Percentiles rank a stretch among this genome's conserved stretches.
These are phyloP conservation scores for Gnatocerus cornutus DNA, from an alignment of 2,888 invertebrate species.

Conservation along the genomic window DNA sequence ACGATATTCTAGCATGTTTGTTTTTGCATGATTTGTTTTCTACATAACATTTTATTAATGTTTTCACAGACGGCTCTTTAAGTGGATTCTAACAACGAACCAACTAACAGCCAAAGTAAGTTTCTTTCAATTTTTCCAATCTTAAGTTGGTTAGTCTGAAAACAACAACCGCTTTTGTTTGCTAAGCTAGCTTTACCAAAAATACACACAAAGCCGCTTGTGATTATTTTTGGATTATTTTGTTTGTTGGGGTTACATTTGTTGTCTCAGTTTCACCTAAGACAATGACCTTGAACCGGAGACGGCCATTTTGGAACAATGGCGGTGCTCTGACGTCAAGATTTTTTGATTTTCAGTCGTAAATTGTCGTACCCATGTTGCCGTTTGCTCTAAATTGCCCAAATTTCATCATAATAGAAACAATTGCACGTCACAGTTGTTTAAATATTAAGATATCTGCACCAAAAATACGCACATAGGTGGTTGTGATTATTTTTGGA, in stretches of 20 bases:
- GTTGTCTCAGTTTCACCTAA: too few species aligned
- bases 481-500: slow-evolving; percentile 21
- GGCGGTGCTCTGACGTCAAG: too few species aligned
- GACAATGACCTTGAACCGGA: too few species aligned
- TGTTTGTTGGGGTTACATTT: too few species aligned
- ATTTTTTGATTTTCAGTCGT: too few species aligned
- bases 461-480: slow-evolving; percentile 5
- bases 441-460: slow-evolving; percentile 26
- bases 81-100: slow-evolving; percentile 45
- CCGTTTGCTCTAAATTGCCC: too few species aligned
- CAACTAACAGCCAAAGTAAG: slow-evolving; percentile 46
- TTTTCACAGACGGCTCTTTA: slow-evolving; percentile 46
- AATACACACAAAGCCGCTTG: slow-evolving; percentile 11
- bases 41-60: slow-evolving; percentile 46
- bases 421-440: too few species aligned
- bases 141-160: not conserved
- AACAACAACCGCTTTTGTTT: slow-evolving; percentile 23
- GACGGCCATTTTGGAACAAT: too few species aligned
- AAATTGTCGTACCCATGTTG: too few species aligned
- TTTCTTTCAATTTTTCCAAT: slow-evolving; percentile 19
- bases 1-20: slow-evolving; percentile 5
- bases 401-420: too few species aligned
- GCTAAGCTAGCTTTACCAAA: slow-evolving; percentile 31
- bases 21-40: slow-evolving; percentile 43
- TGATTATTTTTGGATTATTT: slow-evolving; percentile 12